Evolutionary conservation across 2,113 vertebrate genomes (phyloP).

Genomic region (Triplophysa rosa): DNA sequence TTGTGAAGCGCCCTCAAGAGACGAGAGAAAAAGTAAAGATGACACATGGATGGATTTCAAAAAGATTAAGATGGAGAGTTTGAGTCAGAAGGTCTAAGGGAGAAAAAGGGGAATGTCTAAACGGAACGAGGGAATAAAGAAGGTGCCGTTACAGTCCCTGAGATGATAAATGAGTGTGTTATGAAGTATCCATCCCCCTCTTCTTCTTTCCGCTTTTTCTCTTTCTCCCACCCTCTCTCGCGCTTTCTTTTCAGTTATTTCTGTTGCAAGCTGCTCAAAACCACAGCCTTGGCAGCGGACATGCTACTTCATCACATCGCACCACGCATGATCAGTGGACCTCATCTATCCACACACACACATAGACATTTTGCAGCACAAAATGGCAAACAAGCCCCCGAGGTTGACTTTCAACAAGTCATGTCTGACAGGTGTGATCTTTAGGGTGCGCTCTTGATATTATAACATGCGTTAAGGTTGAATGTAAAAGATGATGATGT

Average conservation of each 20-base stretch:
- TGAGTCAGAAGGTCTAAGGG: slow-evolving; percentile 33
- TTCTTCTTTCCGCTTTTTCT: not conserved
- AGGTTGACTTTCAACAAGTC: slow-evolving; percentile 33
- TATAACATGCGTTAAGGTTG: slow-evolving; percentile 2
- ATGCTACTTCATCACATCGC: slow-evolving; percentile 30
- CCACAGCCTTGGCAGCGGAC: slow-evolving; percentile 41
- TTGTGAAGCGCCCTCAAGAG: not conserved
- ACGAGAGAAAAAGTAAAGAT: not conserved
- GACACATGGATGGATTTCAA: slow-evolving; percentile 22
- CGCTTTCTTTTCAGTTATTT: not conserved
- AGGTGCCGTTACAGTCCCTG: slow-evolving; percentile 53
- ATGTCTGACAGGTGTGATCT: slow-evolving; percentile 12
- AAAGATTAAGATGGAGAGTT: slow-evolving; percentile 33
- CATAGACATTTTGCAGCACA: not conserved
- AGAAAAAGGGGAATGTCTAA: slow-evolving; percentile 52
- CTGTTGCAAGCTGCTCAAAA: not conserved
- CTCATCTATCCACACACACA: slow-evolving; percentile 20
- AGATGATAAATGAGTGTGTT: slow-evolving; percentile 74
- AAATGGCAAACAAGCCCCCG: slow-evolving; percentile 28
- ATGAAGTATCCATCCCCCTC: slow-evolving; percentile 63
- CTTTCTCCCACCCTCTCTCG: not conserved
- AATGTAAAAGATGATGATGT: slow-evolving; percentile 5
- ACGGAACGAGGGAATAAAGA: slow-evolving; percentile 39
- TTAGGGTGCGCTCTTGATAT: slow-evolving; percentile 10
- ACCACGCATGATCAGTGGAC: not conserved